Conservation (phyloP, 1,140 invertebrate species). For the Procambarus clarkii region DNA sequence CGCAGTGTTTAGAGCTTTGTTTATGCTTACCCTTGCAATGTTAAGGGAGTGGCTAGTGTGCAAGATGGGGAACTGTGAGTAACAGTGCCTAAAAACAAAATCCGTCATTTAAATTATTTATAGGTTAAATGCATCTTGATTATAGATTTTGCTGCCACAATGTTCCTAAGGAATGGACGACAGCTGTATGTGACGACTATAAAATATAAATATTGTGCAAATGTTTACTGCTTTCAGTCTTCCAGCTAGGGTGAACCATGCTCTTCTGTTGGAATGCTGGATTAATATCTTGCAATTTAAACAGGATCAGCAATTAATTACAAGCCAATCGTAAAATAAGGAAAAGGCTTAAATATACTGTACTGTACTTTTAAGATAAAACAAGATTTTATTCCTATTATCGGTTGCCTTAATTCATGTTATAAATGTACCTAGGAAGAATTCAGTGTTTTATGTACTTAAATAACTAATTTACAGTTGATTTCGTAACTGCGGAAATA, state of each 20-base stretch:
- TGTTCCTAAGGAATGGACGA: conserved; percentile 5
- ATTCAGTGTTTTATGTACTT: conserved; percentile 4
- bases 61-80: background rate
- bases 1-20: background rate
- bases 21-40: background rate
- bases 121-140: background rate
- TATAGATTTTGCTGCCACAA: background rate
- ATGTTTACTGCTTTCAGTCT: background rate
- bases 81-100: conserved; percentile 1
- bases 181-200: conserved; percentile 5
- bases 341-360: too few species aligned
- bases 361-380: background rate
- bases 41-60: background rate
- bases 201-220: background rate
- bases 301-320: background rate
- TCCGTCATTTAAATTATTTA: background rate
- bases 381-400: background rate
- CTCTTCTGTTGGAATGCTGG: background rate
- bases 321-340: background rate
- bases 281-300: background rate
- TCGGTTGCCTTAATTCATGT: conserved; percentile 6
- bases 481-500: background rate
- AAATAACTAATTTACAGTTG: background rate
- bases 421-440: background rate
- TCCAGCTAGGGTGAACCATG: background rate